Evolutionary conservation across 2,888 invertebrate genomes (phyloP).

Genomic region (Euproctis similis): DNA sequence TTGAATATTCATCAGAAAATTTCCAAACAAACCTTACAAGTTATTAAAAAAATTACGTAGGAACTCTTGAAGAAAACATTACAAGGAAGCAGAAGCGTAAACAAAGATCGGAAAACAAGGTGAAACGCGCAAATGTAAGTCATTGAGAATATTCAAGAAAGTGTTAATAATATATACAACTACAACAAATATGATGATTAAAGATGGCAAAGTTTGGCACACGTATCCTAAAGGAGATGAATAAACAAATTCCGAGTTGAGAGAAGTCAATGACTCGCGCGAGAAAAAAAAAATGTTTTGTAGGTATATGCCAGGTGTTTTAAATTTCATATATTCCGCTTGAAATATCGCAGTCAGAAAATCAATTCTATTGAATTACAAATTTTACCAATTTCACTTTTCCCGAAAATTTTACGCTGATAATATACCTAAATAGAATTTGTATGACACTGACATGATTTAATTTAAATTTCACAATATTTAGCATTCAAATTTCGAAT

Average conservation of each 20-base stretch:
- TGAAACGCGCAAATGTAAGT: slow-evolving; percentile 16
- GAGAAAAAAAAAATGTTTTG: slow-evolving; percentile 35
- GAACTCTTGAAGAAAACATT: slow-evolving; percentile 33
- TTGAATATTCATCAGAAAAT: too few relatives aligned
- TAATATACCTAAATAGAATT: slow-evolving; percentile 1
- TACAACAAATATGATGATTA: slow-evolving; percentile 37
- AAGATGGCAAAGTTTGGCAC: slow-evolving; percentile 45
- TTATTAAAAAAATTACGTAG: slow-evolving; percentile 25
- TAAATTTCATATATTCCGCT: slow-evolving; percentile 8
- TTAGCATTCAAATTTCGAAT: slow-evolving; percentile 10
- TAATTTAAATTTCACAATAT: slow-evolving; percentile 10
- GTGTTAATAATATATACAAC: too few relatives aligned
- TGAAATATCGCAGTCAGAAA: not conserved
- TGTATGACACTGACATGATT: not conserved
- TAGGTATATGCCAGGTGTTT: slow-evolving; percentile 25
- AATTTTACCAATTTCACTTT: slow-evolving; percentile 3
- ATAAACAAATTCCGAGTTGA: slow-evolving; percentile 50
- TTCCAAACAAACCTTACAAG: too few relatives aligned
- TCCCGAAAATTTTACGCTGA: slow-evolving; percentile 4
- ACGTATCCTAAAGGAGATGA: slow-evolving; percentile 39
- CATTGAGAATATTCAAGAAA: slow-evolving; percentile 26
- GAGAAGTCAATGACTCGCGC: slow-evolving; percentile 57
- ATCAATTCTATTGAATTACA: slow-evolving; percentile 9
- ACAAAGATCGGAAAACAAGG: slow-evolving; percentile 49
- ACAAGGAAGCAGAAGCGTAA: slow-evolving; percentile 43